Percentiles rank a stretch among this genome's conserved stretches.
Conservation (phyloP, 1,140 invertebrate species). For the Acromyrmex charruanus region DNA sequence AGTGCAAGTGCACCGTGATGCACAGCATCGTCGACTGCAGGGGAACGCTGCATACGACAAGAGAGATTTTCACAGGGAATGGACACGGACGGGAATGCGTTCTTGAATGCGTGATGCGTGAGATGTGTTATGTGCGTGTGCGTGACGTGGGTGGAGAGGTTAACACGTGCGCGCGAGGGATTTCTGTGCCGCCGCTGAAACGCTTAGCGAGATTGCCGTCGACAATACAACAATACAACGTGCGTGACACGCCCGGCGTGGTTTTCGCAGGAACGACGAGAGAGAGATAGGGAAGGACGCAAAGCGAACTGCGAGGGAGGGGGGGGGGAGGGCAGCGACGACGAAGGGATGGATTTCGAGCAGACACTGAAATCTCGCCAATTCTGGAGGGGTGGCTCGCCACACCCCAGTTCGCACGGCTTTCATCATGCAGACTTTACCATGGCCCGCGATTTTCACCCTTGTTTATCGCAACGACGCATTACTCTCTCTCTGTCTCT, state of each 20-base stretch:
- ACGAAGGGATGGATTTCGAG: conserved; percentile 74
- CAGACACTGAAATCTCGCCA: conserved; percentile 86
- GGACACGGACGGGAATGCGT: conserved; percentile 56
- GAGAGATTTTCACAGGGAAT: conserved; percentile 58
- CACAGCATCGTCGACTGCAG: conserved; percentile 50
- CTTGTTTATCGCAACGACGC: conserved; percentile 33
- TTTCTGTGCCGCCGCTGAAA: conserved; percentile 82
- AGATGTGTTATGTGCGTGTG: conserved; percentile 65
- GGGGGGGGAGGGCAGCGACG: conserved; percentile 43
- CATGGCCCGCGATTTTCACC: conserved; percentile 38
- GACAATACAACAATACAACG: conserved; percentile 86
- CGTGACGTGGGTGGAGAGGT: conserved; percentile 84
- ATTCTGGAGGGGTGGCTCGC: conserved; percentile 82
- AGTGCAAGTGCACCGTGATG: conserved; percentile 60
- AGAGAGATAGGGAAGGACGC: conserved; percentile 54
- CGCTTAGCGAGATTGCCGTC: conserved; percentile 86
- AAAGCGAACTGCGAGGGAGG: conserved; percentile 61
- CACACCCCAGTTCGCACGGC: conserved; percentile 67
- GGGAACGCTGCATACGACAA: conserved; percentile 63
- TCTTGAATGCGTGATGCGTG: conserved; percentile 69
- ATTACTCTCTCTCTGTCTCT: background rate
- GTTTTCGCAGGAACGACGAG: conserved; percentile 71
- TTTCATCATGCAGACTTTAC: conserved; percentile 53
- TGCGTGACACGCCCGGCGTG: conserved; percentile 85
- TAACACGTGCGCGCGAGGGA: conserved; percentile 78